Percentiles rank a stretch among this genome's conserved stretches.
Conservation (phyloP, 2,797 vertebrate genomes). For the Pseudochirops cupreus region DNA sequence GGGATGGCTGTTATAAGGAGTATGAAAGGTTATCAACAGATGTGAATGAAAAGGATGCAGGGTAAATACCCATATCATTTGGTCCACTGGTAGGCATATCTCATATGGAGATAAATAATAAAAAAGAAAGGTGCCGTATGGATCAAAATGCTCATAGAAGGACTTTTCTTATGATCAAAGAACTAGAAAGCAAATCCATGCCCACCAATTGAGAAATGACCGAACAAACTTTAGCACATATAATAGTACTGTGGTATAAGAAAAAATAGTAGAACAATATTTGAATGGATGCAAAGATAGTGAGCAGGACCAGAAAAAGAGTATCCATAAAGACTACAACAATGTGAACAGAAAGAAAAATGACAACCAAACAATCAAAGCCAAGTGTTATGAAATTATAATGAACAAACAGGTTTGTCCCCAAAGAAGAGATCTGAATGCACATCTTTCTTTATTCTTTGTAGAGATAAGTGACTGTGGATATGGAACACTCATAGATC, state of each 20-base stretch:
- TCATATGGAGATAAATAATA: background rate
- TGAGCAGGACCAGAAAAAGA: background rate
- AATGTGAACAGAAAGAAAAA: background rate
- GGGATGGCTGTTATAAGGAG: background rate
- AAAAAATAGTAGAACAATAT: background rate
- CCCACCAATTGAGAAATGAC: background rate
- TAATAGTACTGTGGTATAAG: background rate
- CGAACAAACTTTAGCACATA: background rate
- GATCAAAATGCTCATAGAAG: background rate
- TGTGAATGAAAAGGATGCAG: background rate
- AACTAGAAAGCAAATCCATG: background rate
- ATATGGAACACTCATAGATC: background rate
- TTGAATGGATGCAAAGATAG: background rate
- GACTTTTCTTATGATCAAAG: background rate
- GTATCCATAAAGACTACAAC: background rate
- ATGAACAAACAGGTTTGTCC: background rate
- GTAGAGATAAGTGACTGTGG: background rate
- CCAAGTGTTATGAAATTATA: background rate
- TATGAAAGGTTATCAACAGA: background rate
- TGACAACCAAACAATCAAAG: background rate
- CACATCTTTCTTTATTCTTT: background rate
- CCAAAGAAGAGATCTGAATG: background rate
- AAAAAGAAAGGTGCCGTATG: background rate
- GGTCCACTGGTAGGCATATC: too few relatives aligned
- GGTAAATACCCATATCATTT: background rate